Percentiles rank a stretch among this genome's conserved stretches.
phyloP scores from a whole-genome alignment of 1,140 invertebrate genomes.

The Drosophila fuyamai region DNA sequence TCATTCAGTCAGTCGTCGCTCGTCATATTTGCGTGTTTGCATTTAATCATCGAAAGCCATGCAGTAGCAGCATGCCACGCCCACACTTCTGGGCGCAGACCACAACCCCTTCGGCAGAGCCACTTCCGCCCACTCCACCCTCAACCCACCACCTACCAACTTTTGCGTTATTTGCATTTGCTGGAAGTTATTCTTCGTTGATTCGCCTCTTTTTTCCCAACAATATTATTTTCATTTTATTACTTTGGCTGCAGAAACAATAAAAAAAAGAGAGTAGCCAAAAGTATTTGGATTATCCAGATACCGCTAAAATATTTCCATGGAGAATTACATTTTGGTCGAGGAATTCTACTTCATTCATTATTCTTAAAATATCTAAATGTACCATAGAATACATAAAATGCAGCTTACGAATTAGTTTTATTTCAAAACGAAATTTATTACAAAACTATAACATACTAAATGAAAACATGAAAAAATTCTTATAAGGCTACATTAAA shows the following conservation, averaged over 20 bases:
- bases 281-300: constrained; percentile 34
- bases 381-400: too few species aligned
- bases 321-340: too few species aligned
- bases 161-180: constrained; percentile 71
- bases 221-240: constrained; percentile 67
- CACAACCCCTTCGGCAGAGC: constrained; percentile 13
- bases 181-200: constrained; percentile 45
- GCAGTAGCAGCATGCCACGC: constrained; percentile 59
- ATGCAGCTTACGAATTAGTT: too few species aligned
- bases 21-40: constrained; percentile 83
- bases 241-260: constrained; percentile 12
- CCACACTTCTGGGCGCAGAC: constrained; percentile 22
- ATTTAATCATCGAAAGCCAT: constrained; percentile 82
- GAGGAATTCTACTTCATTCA: too few species aligned
- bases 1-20: constrained; percentile 46
- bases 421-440: too few species aligned
- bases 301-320: neutral
- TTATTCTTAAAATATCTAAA: too few species aligned
- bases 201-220: constrained; percentile 13
- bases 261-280: constrained; percentile 3
- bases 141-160: constrained; percentile 1
- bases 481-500: too few species aligned
- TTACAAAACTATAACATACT: too few species aligned
- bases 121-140: neutral
- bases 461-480: too few species aligned